A percentile compares a stretch with the other conserved stretches of the same genome.
Evolutionary conservation across 2,888 invertebrate species (phyloP).

Genomic region (Erebia epiphron): DNA sequence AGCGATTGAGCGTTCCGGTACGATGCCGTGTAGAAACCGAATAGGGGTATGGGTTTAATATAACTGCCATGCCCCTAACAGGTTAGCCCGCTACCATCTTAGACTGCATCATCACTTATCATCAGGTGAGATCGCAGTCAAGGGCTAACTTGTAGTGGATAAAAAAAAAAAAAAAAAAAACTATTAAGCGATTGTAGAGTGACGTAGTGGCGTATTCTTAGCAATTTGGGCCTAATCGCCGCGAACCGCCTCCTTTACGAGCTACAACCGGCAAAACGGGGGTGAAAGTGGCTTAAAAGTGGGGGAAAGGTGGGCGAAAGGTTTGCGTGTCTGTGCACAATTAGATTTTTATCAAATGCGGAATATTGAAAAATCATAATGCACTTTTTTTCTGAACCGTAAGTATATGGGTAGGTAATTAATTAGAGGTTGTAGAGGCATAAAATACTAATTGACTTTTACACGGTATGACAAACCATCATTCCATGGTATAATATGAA

Average conservation of each 20-base stretch:
- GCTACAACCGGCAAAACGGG: conserved; percentile 19
- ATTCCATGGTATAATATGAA: background rate
- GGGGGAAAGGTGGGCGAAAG: conserved; percentile 12
- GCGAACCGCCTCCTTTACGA: conserved; percentile 22
- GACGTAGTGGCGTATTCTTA: conserved; percentile 40
- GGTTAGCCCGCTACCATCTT: too few relatives aligned
- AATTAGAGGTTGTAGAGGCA: conserved; percentile 8
- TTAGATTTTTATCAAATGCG: conserved; percentile 21
- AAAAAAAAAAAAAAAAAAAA: too few relatives aligned
- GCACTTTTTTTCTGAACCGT: conserved; percentile 12
- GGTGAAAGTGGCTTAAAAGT: background rate
- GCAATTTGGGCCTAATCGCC: conserved; percentile 39
- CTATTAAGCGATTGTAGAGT: conserved; percentile 34
- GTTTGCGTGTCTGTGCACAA: conserved; percentile 29
- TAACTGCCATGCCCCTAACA: too few relatives aligned
- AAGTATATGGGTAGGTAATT: conserved; percentile 12
- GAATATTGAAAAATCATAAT: conserved; percentile 32
- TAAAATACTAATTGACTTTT: background rate
- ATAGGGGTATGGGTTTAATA: too few relatives aligned
- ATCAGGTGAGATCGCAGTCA: too few relatives aligned
- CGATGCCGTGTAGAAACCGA: too few relatives aligned
- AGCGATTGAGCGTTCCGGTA: too few relatives aligned
- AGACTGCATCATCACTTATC: too few relatives aligned
- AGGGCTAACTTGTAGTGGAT: too few relatives aligned
- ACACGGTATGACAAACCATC: background rate